A percentile compares a stretch with the other conserved stretches of the same genome.
phyloP scores from a whole-genome alignment of 2,888 invertebrate genomes.

The Noctuana brunneofusca region DNA sequence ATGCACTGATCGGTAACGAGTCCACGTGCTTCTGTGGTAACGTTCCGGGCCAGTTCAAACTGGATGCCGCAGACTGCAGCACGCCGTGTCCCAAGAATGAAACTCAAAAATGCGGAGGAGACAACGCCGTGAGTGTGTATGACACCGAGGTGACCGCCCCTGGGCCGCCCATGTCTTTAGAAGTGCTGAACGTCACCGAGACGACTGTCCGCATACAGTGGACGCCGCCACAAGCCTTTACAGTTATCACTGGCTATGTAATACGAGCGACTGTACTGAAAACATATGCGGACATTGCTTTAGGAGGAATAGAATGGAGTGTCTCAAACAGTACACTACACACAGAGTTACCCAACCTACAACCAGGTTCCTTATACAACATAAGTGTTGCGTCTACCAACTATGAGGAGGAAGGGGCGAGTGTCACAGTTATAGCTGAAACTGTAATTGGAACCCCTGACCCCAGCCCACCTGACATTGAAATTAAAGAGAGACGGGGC shows the following conservation, averaged over 20 bases:
- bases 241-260: conserved; percentile 80
- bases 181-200: conserved; percentile 83
- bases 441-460: conserved; percentile 88
- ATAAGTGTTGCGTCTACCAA: conserved; percentile 87
- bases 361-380: conserved; percentile 90
- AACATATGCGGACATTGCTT: conserved; percentile 80
- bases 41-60: conserved; percentile 64
- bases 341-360: conserved; percentile 84
- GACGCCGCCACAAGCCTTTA: conserved; percentile 81
- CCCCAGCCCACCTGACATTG: conserved; percentile 87
- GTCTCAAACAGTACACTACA: conserved; percentile 83
- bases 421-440: conserved; percentile 81
- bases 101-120: conserved; percentile 86
- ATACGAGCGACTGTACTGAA: conserved; percentile 80
- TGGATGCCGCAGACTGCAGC: conserved; percentile 75
- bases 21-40: conserved; percentile 76
- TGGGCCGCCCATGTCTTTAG: conserved; percentile 86
- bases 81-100: conserved; percentile 84
- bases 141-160: conserved; percentile 85
- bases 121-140: conserved; percentile 86
- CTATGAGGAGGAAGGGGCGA: conserved; percentile 83
- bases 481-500: conserved; percentile 83
- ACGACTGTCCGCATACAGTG: conserved; percentile 84
- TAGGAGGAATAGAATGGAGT: conserved; percentile 80
- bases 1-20: conserved; percentile 71